These are phyloP conservation scores for Prenolepis imparis DNA, from an alignment of 2,888 invertebrate genomes.

Conservation along the genomic window DNA sequence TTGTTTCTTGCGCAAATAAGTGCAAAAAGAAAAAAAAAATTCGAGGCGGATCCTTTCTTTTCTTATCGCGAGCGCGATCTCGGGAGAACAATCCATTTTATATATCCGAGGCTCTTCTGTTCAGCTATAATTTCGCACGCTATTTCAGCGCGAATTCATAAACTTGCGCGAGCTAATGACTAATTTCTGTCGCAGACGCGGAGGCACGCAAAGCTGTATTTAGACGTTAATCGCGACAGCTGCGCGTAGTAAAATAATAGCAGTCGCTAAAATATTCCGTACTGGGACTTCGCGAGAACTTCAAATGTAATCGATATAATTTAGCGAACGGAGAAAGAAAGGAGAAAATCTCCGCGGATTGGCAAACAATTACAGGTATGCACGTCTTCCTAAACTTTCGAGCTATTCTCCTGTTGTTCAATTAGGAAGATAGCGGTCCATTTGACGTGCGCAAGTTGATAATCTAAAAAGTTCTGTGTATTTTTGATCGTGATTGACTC, in stretches of 20 bases:
- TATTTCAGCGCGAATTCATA: conserved; percentile 40
- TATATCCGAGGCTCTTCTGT: neutral
- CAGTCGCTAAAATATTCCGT: neutral
- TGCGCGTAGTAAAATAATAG: conserved; percentile 22
- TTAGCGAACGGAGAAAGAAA: neutral
- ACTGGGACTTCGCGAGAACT: neutral
- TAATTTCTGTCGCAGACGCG: conserved; percentile 33
- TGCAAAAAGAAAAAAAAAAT: neutral
- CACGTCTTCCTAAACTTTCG: conserved; percentile 58
- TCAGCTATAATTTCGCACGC: conserved; percentile 22
- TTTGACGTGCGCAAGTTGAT: conserved; percentile 74
- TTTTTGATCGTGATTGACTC: conserved; percentile 61
- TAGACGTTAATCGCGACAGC: conserved; percentile 19
- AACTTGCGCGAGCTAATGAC: conserved; percentile 41
- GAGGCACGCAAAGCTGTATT: neutral
- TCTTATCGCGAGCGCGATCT: conserved; percentile 2
- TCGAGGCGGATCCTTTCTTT: neutral
- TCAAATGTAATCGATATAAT: conserved; percentile 24
- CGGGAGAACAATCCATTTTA: neutral
- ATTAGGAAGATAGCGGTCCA: conserved; percentile 46
- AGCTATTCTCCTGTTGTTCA: conserved; percentile 47
- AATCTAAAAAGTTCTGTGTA: conserved; percentile 72
- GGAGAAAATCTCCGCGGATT: neutral
- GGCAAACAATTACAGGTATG: neutral
- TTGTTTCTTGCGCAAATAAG: neutral